Conservation (phyloP, 2,888 invertebrate genomes). For the Elgonia sp. region DNA sequence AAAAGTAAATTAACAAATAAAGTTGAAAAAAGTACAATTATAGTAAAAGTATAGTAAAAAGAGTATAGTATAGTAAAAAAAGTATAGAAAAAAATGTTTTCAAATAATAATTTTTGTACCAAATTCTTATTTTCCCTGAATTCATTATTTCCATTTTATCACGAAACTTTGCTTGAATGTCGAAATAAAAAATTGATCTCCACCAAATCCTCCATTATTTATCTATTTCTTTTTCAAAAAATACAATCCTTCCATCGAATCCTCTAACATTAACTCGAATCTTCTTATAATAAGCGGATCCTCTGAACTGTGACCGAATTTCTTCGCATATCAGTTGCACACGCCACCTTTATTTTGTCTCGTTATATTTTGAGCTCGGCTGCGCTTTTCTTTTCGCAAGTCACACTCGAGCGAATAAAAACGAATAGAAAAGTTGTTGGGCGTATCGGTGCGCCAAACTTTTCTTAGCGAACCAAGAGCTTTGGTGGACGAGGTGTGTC, state of each 20-base stretch:
- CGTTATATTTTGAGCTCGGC: neutral
- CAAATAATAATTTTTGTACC: too few species aligned
- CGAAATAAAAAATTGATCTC: neutral
- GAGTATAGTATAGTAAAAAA: too few species aligned
- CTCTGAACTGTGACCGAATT: slow-evolving; percentile 14
- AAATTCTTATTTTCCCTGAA: too few species aligned
- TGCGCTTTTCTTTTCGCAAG: slow-evolving; percentile 45
- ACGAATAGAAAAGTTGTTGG: slow-evolving; percentile 46
- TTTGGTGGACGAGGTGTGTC: slow-evolving; percentile 46
- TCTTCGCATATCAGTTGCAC: slow-evolving; percentile 38
- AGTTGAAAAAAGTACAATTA: too few species aligned
- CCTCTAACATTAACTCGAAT: slow-evolving; percentile 37
- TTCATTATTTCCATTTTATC: too few species aligned
- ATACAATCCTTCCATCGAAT: neutral
- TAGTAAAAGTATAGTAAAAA: too few species aligned
- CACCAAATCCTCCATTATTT: too few species aligned
- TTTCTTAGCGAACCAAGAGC: slow-evolving; percentile 44
- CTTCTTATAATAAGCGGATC: slow-evolving; percentile 44
- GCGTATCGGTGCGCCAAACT: slow-evolving; percentile 37
- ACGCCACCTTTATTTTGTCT: slow-evolving; percentile 44
- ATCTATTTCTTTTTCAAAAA: too few species aligned
- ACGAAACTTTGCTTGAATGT: neutral
- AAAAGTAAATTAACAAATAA: too few species aligned
- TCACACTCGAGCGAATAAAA: slow-evolving; percentile 56
- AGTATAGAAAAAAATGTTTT: too few species aligned